These are phyloP conservation scores for Crypturellus tataupa DNA, from an alignment of 2,797 vertebrate genomes.

Conservation along the genomic window DNA sequence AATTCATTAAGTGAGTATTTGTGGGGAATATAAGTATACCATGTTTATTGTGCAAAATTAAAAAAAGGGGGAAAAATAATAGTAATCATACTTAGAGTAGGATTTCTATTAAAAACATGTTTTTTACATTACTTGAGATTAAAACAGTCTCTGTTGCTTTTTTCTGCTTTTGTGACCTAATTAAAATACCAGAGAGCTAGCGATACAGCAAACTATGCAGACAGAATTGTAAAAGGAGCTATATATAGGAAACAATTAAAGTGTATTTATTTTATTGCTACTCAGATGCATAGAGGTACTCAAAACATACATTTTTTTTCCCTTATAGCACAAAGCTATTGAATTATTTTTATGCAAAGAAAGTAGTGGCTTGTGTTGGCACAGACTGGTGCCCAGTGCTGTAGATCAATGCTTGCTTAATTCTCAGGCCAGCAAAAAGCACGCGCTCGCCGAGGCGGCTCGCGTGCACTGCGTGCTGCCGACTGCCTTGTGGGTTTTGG, in stretches of 20 bases:
- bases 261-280: background rate
- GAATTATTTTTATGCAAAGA: background rate
- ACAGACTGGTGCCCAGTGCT: background rate
- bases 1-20: background rate
- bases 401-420: background rate
- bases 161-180: constrained; percentile 19
- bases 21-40: background rate
- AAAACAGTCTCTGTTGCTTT: background rate
- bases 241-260: background rate
- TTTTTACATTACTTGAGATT: background rate
- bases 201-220: background rate
- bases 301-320: background rate
- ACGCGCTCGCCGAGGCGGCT: background rate
- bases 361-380: background rate
- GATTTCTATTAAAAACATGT: background rate
- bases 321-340: background rate
- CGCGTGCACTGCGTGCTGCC: background rate
- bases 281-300: background rate
- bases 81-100: background rate
- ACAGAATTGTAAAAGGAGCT: background rate
- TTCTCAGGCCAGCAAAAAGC: background rate
- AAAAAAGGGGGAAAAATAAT: background rate
- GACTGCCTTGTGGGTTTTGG: background rate
- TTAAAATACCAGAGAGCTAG: constrained; percentile 10
- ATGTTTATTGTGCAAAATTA: background rate